These are phyloP conservation scores for Acronicta alni DNA, from an alignment of 2,888 invertebrate species.

Conservation along the genomic window DNA sequence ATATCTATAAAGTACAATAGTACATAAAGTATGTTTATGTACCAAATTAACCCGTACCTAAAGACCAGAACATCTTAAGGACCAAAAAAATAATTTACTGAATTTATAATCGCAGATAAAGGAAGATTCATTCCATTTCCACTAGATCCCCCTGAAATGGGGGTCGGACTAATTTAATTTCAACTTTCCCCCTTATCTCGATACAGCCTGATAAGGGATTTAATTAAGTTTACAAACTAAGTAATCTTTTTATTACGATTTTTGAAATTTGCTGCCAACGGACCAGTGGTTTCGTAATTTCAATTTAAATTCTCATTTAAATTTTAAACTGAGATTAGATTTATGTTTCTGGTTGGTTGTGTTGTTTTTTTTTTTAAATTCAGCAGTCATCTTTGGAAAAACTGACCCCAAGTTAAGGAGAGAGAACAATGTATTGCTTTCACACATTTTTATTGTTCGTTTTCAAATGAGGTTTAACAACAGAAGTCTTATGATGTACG, in stretches of 20 bases:
- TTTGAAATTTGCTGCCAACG: conserved; percentile 37
- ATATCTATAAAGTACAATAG: no score
- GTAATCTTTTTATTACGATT: conserved; percentile 49
- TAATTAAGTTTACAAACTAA: conserved; percentile 59
- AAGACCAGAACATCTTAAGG: conserved; percentile 4
- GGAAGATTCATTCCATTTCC: conserved; percentile 52
- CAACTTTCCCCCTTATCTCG: conserved; percentile 57
- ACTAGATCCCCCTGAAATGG: conserved; percentile 20
- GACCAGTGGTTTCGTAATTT: conserved; percentile 44
- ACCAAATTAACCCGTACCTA: background rate
- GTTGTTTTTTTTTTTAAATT: background rate
- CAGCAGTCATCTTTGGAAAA: background rate
- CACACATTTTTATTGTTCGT: no score
- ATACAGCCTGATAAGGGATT: conserved; percentile 56
- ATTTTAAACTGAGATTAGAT: background rate
- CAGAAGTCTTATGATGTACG: no score
- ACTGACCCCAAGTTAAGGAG: no score
- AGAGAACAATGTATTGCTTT: no score
- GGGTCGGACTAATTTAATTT: conserved; percentile 56
- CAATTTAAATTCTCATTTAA: conserved; percentile 32
- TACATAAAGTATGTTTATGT: no score
- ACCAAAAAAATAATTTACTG: conserved; percentile 10
- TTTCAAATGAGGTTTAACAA: no score
- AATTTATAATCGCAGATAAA: conserved; percentile 55
- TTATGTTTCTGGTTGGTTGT: background rate